Percentiles rank a stretch among this genome's conserved stretches.
Conservation (phyloP, 2,113 vertebrate genomes). For the Mustelus asterias region DNA sequence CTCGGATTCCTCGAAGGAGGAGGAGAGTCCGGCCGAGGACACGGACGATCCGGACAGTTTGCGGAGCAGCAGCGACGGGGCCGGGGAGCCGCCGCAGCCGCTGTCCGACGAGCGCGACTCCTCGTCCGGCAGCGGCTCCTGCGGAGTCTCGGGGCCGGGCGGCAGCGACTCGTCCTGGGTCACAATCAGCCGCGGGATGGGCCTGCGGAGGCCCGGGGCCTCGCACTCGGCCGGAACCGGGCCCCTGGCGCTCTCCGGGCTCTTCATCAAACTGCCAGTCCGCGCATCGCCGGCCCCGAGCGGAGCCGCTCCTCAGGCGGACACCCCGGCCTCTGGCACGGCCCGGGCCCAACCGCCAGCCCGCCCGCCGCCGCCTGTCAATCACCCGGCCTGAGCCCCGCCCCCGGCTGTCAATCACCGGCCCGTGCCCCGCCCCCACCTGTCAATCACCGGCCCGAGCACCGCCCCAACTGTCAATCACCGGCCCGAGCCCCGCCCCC, state of each 20-base stretch:
- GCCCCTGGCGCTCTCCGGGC: conserved; percentile 46
- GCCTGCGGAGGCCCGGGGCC: conserved; percentile 46
- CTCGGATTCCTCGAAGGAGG: conserved; percentile 81
- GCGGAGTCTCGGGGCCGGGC: conserved; percentile 14
- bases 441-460: too few relatives aligned
- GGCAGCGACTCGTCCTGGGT: conserved; percentile 57
- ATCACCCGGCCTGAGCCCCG: too few relatives aligned
- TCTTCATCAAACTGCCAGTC: conserved; percentile 54
- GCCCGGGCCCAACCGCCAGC: conserved; percentile 24
- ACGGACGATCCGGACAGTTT: conserved; percentile 65
- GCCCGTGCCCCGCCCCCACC: too few relatives aligned
- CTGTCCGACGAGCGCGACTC: conserved; percentile 69
- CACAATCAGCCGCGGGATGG: conserved; percentile 75
- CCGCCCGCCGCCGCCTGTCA: conserved; percentile 37
- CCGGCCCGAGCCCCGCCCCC: too few relatives aligned
- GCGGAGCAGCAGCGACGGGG: conserved; percentile 52
- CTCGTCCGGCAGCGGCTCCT: conserved; percentile 47
- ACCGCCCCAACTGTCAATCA: too few relatives aligned
- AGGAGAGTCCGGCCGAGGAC: conserved; percentile 55
- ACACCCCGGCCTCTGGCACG: background rate
- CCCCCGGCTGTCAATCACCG: too few relatives aligned
- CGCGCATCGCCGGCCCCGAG: background rate
- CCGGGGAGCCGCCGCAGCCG: conserved; percentile 60
- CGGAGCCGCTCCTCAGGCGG: conserved; percentile 1
- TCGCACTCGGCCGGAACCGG: background rate